Base-by-base conservation (phyloP, 2,113 vertebrate genomes). In the Sylvilagus bachmani region DNA sequence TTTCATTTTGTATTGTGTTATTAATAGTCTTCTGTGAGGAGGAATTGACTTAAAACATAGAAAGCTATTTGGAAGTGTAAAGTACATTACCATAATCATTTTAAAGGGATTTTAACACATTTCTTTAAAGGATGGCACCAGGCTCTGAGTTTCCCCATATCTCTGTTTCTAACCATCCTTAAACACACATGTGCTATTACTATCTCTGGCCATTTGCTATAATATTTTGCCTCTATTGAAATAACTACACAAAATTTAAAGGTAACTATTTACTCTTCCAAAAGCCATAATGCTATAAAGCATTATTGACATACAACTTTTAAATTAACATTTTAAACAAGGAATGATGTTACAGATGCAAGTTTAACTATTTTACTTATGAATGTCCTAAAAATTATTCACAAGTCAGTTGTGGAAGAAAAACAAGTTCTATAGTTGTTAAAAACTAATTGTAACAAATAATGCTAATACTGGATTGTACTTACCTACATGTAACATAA, bases 1-100 rank as follows among this genome's bases (percentile, higher is more conserved):
- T 93, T 94, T 94, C 89, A 74, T 87, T 89, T 93, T 71, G 33
- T 81, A 86, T 22, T 79, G 36, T 93, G 93, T 91, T 96, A 75
- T 93, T 90, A 88, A 93, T 85, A 93, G 27, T 5, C 19, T 92
- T 94, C 27, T 71, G 13, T 85, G 49, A 44, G 22, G 67, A 80
- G 4, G n/a, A 9, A 71, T 36, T 89, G n/a, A 16, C 16, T 95
- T 89, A 83, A 90, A 82, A 69, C 67, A 11, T 24, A 85, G 33
- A 70, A 85, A 62, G 21, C 16, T 51, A n/a, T n/a, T 87, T 95
- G 58, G 17, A 90, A 85, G 16, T 58, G n/a, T 88, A 95, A 93
- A 89, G 29, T 82, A 29, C 6, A 88, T 64, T 94, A 80, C 53
- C 38, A 75, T 74, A 91, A 9, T 73, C 6, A 82, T 89, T 94